Evolutionary conservation across 2,888 invertebrate genomes (phyloP).

Genomic region (Drosophila koepferae): DNA sequence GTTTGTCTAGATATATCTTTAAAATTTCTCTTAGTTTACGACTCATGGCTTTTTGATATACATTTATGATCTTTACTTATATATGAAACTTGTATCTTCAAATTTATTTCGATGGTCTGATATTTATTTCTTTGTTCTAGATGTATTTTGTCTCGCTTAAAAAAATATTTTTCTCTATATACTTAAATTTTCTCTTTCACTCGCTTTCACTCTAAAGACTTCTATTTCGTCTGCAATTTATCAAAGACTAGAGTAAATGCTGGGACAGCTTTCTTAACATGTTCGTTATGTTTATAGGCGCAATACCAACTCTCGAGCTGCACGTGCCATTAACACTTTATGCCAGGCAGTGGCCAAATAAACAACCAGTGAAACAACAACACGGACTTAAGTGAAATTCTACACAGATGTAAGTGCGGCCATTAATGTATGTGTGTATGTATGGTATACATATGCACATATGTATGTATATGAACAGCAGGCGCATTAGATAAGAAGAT

Average conservation of each 20-base stretch:
- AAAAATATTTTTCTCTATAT: neutral
- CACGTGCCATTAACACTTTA: slow-evolving; percentile 83
- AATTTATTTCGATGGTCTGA: too few species aligned
- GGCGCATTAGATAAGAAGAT: slow-evolving; percentile 65
- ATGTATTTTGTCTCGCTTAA: neutral
- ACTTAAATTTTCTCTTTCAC: neutral
- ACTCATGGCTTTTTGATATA: neutral
- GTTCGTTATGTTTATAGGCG: slow-evolving; percentile 8
- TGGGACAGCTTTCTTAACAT: slow-evolving; percentile 1
- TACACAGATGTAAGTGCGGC: slow-evolving; percentile 25
- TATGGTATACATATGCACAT: neutral
- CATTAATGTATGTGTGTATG: slow-evolving; percentile 10
- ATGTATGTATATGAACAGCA: slow-evolving; percentile 9
- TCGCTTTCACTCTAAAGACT: neutral
- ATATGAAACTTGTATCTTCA: too few species aligned
- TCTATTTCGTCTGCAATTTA: too few species aligned
- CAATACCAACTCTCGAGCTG: slow-evolving; percentile 36
- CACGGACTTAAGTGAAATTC: slow-evolving; percentile 19
- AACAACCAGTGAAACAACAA: slow-evolving; percentile 27
- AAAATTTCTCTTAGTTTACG: neutral
- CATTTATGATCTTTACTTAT: neutral
- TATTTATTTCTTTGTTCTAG: neutral
- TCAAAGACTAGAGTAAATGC: neutral
- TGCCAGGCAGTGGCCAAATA: slow-evolving; percentile 43
- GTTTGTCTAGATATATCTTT: neutral